Base-by-base conservation (phyloP, 2,888 invertebrate genomes). In the Agrenia bidenticulata region DNA sequence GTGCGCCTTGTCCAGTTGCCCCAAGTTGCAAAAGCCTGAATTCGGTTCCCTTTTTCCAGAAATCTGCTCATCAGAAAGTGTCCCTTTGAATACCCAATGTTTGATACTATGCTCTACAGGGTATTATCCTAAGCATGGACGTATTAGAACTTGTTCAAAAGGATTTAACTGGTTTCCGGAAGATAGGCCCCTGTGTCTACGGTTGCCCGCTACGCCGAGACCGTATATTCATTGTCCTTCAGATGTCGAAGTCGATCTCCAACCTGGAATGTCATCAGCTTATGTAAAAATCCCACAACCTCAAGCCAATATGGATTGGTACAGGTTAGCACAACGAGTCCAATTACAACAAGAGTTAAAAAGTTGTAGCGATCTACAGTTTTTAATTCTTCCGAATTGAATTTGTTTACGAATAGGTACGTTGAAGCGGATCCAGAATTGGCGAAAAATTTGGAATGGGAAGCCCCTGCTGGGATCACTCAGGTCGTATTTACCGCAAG, bases 201-300 rank as follows among this genome's bases (percentile, higher is more conserved):
- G 69, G 55, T 63, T 76, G 5, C 75, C 76, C 17, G 70, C 74
- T 37, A 78, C 79, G 58, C 80, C 82, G 49, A 80, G 81, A 63
- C 84, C 86, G 21, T 85, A 82, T 73, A 87, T 88, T 68, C 84
- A 83, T 73, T 88, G 88, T 77, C 87, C 88, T 0, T 81, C 83
- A 49, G 84, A 85, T 75, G 81, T 87, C 49, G 84, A 83, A 37
- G 83, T 86, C 39, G 82, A 83, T 54, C 80, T 88, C 54, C 82
- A 83, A 41, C 77, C 80, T 21, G 81, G 83, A 42, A 81, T 83
- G 72, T 79, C 78, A 45, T 80, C 81, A 17, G 81, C 82, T 73
- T 78, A 80, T 64, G 81, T 85, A 50, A 79, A 80, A 54, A 82
- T 86, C 62, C 83, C 84, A 1, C 81, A 84, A 61, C 84, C 84